phyloP scores from a whole-genome alignment of 2,888 invertebrate genomes.

The Bibio marci region DNA sequence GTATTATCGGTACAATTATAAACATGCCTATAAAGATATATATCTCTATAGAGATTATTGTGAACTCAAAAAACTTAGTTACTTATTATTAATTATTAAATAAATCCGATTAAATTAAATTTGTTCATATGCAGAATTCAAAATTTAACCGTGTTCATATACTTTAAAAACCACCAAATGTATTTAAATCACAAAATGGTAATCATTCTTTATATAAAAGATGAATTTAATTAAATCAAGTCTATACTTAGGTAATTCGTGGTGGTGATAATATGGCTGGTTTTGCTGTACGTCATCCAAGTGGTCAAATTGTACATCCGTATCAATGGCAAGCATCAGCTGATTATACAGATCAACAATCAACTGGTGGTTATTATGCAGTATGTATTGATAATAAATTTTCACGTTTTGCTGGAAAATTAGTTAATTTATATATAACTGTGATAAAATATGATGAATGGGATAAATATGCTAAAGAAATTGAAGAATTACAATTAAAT shows the following conservation, averaged over 20 bases:
- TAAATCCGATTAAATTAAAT: no score
- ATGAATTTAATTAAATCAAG: no score
- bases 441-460: conserved; percentile 86
- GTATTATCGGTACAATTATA: no score
- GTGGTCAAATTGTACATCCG: conserved; percentile 69
- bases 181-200: no score
- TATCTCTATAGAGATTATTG: no score
- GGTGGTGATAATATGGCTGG: conserved; percentile 92
- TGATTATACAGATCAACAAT: conserved; percentile 72
- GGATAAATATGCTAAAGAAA: conserved; percentile 80
- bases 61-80: no score
- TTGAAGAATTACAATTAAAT: conserved; percentile 71
- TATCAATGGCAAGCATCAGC: conserved; percentile 82
- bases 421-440: conserved; percentile 78
- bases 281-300: conserved; percentile 74
- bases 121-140: no score
- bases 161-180: no score
- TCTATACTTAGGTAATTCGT: conserved; percentile 72
- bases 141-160: no score
- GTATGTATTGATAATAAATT: conserved; percentile 89
- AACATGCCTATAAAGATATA: no score
- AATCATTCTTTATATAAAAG: no score
- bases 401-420: conserved; percentile 74
- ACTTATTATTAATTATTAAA: no score
- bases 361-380: conserved; percentile 71